These are phyloP conservation scores for Drosophila littoralis DNA, from an alignment of 1,140 invertebrate genomes.

Conservation along the genomic window DNA sequence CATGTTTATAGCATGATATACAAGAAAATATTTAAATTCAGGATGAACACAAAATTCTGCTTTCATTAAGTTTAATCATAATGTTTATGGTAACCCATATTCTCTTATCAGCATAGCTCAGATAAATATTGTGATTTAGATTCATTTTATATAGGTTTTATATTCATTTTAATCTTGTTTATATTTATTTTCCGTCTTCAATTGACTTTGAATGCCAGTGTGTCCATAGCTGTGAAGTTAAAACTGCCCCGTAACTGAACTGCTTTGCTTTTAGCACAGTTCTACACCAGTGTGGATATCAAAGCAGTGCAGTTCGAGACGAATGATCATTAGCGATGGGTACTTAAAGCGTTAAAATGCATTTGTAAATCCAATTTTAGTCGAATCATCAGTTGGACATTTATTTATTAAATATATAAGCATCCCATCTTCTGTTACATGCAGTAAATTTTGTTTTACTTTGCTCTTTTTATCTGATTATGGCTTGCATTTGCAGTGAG, in stretches of 20 bases:
- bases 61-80: background rate
- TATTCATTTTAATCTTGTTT: background rate
- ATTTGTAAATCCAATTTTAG: too few relatives aligned
- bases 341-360: too few relatives aligned
- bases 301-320: constrained; percentile 14
- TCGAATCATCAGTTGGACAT: too few relatives aligned
- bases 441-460: background rate
- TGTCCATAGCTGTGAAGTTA: background rate
- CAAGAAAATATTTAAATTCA: background rate
- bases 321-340: background rate
- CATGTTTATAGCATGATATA: background rate
- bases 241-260: background rate
- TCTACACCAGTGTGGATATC: background rate
- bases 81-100: background rate
- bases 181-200: background rate
- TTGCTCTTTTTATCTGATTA: background rate
- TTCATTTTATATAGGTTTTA: background rate
- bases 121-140: background rate
- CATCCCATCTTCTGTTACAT: background rate
- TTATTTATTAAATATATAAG: background rate
- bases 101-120: background rate
- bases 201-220: background rate
- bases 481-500: background rate
- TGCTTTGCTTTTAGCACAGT: constrained; percentile 11
- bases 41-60: background rate